A percentile compares a stretch with the other conserved stretches of the same genome.
Evolutionary conservation across 2,113 vertebrate genomes (phyloP).

Genomic region (Copsychus sechellarum): DNA sequence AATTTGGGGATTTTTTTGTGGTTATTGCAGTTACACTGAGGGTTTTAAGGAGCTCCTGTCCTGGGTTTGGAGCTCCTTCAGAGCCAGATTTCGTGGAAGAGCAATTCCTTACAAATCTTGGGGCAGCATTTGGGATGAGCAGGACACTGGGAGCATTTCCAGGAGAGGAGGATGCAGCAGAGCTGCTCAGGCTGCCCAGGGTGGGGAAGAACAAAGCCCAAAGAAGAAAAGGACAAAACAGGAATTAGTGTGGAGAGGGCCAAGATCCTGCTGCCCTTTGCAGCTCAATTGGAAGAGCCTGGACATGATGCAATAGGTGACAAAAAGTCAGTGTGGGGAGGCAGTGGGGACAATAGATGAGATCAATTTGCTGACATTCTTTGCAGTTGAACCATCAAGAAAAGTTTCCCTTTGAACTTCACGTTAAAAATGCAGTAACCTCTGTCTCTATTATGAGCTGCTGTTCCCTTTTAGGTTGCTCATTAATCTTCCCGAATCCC

Average conservation of each 20-base stretch:
- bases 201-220: neutral
- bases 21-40: neutral
- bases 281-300: neutral
- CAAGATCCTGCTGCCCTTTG: neutral
- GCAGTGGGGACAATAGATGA: conserved; percentile 23
- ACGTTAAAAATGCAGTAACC: conserved; percentile 40
- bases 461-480: conserved; percentile 44
- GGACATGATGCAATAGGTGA: conserved; percentile 27
- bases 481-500: conserved; percentile 39
- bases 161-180: neutral
- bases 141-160: rapidly evolving
- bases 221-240: neutral
- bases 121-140: neutral
- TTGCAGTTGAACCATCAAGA: conserved; percentile 45
- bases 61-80: rapidly evolving
- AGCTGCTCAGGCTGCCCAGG: neutral
- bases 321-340: conserved; percentile 20
- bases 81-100: neutral
- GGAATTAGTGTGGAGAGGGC: neutral
- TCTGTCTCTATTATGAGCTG: conserved; percentile 36
- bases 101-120: neutral
- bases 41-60: neutral
- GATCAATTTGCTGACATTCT: conserved; percentile 43
- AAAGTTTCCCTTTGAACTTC: conserved; percentile 58
- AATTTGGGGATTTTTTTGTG: neutral